Conservation (phyloP, 2,113 vertebrate species). For the Aegithalos caudatus region DNA sequence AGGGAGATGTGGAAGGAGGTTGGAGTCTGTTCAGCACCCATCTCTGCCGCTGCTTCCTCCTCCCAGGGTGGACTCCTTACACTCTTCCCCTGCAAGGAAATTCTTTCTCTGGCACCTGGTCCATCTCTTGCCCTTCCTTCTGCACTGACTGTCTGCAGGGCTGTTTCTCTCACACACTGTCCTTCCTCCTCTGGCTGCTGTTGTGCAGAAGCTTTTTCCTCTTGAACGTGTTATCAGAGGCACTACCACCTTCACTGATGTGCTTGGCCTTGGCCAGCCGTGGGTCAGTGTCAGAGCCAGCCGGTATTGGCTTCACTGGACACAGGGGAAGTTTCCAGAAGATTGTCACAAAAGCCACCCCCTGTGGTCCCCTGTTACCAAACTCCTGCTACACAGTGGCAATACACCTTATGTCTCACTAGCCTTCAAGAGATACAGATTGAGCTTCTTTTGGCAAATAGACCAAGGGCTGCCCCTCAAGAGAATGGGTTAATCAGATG, state of each 20-base stretch:
- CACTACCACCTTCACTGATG: accelerated
- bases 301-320: not conserved
- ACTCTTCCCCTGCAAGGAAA: not conserved
- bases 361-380: not conserved
- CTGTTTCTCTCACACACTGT: not conserved
- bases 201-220: not conserved
- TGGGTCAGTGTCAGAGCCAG: accelerated
- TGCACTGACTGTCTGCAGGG: not conserved
- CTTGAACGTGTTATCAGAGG: not conserved
- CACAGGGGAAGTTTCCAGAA: not conserved
- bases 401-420: not conserved
- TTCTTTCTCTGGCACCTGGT: not conserved
- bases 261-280: accelerated
- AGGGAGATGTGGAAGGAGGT: accelerated
- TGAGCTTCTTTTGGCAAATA: not conserved
- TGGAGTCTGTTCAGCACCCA: not conserved
- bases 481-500: not conserved
- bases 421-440: not conserved
- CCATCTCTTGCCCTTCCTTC: not conserved
- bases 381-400: not conserved
- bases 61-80: not conserved
- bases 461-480: not conserved
- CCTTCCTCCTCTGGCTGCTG: not conserved
- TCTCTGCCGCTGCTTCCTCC: not conserved
- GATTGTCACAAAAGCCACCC: not conserved